phyloP scores from a whole-genome alignment of 2,888 invertebrate species.

The Chromoteleia sp. region DNA sequence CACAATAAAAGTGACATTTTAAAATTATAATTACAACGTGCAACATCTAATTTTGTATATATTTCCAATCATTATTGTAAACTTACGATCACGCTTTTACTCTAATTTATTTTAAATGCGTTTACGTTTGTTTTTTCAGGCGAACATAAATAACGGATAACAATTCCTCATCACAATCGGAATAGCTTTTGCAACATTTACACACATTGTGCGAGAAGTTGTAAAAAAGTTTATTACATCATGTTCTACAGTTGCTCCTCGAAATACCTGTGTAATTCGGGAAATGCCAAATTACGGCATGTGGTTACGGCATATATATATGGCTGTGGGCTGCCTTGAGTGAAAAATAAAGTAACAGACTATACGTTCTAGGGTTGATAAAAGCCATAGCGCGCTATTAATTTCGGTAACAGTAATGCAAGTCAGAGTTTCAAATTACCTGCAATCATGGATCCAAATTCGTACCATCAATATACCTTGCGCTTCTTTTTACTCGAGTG shows the following conservation, averaged over 20 bases:
- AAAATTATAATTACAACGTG: too few relatives aligned
- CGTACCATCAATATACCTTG: constrained; percentile 7
- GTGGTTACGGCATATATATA: constrained; percentile 38
- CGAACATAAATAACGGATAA: constrained; percentile 5
- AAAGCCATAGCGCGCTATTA: constrained; percentile 39
- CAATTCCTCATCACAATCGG: constrained; percentile 27
- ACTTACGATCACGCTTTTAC: not conserved
- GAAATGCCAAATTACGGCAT: constrained; percentile 36
- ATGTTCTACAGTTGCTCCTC: constrained; percentile 11
- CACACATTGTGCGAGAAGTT: constrained; percentile 25
- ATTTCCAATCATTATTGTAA: not conserved
- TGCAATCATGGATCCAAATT: constrained; percentile 30
- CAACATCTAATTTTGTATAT: too few relatives aligned
- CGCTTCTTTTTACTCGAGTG: constrained; percentile 10
- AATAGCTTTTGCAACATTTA: not conserved
- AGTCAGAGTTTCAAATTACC: constrained; percentile 32
- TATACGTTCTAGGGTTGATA: constrained; percentile 12
- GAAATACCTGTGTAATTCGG: constrained; percentile 32
- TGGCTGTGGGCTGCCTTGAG: constrained; percentile 21
- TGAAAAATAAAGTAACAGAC: constrained; percentile 44
- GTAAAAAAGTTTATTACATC: constrained; percentile 48
- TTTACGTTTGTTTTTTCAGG: not conserved
- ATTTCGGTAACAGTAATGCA: constrained; percentile 18
- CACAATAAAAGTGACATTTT: not conserved
- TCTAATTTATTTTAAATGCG: not conserved